phyloP scores from a whole-genome alignment of 92 coral and sea anemone genomes.

The Porites divaricata region DNA sequence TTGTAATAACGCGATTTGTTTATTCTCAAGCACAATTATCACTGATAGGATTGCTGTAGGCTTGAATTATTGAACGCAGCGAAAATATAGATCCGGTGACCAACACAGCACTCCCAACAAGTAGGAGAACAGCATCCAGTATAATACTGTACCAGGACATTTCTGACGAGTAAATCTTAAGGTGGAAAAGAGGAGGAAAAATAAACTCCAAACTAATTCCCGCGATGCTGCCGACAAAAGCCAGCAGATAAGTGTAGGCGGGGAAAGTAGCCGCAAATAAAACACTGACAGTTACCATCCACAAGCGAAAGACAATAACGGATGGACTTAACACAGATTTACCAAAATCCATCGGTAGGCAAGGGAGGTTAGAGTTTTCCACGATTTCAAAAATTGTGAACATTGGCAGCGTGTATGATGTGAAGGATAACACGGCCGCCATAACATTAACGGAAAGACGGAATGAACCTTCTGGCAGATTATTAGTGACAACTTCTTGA shows the following conservation, averaged over 20 bases:
- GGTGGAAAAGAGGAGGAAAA: slow-evolving; percentile 84
- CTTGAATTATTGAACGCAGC: slow-evolving; percentile 59
- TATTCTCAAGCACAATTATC: background rate
- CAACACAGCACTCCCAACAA: slow-evolving; percentile 63
- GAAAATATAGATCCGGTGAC: slow-evolving; percentile 69
- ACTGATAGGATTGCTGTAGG: slow-evolving; percentile 7
- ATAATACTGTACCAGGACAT: slow-evolving; percentile 74
- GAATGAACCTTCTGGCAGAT: slow-evolving; percentile 86
- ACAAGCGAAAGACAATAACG: slow-evolving; percentile 59
- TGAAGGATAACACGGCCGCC: slow-evolving; percentile 89
- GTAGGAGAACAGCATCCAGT: slow-evolving; percentile 48
- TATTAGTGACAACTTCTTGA: slow-evolving; percentile 89
- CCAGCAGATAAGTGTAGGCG: slow-evolving; percentile 70
- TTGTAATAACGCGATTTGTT: background rate
- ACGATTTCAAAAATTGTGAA: slow-evolving; percentile 91
- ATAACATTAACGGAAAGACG: slow-evolving; percentile 75
- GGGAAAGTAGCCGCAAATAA: slow-evolving; percentile 73
- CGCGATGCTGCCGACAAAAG: slow-evolving; percentile 78
- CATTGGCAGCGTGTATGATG: slow-evolving; percentile 96
- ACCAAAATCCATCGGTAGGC: slow-evolving; percentile 48
- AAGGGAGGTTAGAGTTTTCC: slow-evolving; percentile 62
- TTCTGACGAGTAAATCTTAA: slow-evolving; percentile 62
- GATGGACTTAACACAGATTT: slow-evolving; percentile 44
- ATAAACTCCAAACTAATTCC: slow-evolving; percentile 89
- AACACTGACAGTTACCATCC: slow-evolving; percentile 62